A percentile compares a stretch with the other conserved stretches of the same genome.
These are phyloP conservation scores for Heliconius nattereri DNA, from an alignment of 1,140 invertebrate genomes.

Conservation along the genomic window DNA sequence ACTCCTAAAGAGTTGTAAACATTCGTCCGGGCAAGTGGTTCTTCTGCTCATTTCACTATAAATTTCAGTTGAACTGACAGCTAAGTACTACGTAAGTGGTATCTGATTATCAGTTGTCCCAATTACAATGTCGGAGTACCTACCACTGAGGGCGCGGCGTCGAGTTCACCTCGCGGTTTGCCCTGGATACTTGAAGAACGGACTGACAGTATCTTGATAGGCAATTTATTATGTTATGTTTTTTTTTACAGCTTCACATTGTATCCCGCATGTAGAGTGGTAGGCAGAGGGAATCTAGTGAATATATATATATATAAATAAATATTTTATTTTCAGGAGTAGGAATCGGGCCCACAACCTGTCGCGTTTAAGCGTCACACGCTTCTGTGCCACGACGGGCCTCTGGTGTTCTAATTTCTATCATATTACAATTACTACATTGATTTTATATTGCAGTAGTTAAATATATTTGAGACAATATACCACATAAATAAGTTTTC, in stretches of 20 bases:
- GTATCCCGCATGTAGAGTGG: too few relatives aligned
- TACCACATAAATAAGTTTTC: too few relatives aligned
- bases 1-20: too few relatives aligned
- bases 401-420: neutral
- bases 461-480: too few relatives aligned
- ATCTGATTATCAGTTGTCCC: neutral
- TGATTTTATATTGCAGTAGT: neutral
- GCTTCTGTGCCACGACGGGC: too few relatives aligned
- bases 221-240: neutral
- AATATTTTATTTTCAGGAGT: too few relatives aligned
- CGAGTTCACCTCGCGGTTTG: slow-evolving; percentile 1
- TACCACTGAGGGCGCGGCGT: neutral
- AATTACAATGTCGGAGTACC: neutral
- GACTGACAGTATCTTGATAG: neutral
- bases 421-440: neutral
- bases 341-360: too few relatives aligned
- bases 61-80: neutral
- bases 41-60: neutral
- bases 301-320: too few relatives aligned
- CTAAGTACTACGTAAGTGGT: neutral
- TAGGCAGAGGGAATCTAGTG: too few relatives aligned
- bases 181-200: neutral
- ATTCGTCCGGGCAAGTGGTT: too few relatives aligned
- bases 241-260: neutral
- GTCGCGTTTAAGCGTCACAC: too few relatives aligned